A percentile compares a stretch with the other conserved stretches of the same genome.
Conservation (phyloP, 2,797 vertebrate genomes). For the Gila robusta region DNA sequence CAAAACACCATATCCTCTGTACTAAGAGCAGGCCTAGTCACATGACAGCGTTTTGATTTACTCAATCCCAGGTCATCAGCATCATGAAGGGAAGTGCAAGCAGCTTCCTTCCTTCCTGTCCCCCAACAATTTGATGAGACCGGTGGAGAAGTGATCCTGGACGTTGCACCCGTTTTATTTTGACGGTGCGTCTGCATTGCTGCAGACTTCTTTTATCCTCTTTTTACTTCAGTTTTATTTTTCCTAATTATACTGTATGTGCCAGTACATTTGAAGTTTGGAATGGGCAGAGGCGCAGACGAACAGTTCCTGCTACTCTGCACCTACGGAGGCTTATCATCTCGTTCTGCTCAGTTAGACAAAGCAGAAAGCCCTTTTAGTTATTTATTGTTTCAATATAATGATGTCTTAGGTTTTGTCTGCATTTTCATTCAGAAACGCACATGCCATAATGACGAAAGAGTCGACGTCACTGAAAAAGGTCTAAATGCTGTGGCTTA, state of each 20-base stretch:
- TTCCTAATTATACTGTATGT: constrained; percentile 56
- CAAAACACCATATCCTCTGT: constrained; percentile 75
- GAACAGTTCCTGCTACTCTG: constrained; percentile 58
- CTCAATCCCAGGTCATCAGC: constrained; percentile 21
- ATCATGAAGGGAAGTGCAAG: constrained; percentile 3
- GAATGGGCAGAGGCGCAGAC: constrained; percentile 57
- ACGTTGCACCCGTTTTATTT: constrained; percentile 51
- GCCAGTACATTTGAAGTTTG: constrained; percentile 63
- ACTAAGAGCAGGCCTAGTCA: constrained; percentile 78
- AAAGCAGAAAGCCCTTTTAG: constrained; percentile 54
- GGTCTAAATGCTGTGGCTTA: constrained; percentile 43
- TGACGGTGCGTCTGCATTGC: constrained; percentile 53
- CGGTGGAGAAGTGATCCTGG: constrained; percentile 50
- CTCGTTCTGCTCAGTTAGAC: constrained; percentile 61
- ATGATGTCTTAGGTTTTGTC: constrained; percentile 67
- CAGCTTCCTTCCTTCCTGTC: constrained; percentile 22
- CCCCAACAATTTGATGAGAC: constrained; percentile 36
- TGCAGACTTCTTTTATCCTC: constrained; percentile 26
- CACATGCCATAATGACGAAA: constrained; percentile 40
- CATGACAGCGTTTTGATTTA: constrained; percentile 45
- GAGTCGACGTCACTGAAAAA: constrained; percentile 49
- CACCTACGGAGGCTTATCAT: constrained; percentile 55
- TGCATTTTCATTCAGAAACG: constrained; percentile 59
- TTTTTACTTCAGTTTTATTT: constrained; percentile 39
- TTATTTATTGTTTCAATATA: constrained; percentile 68